Evolutionary conservation across 2,113 vertebrate species (phyloP).

Genomic region (Ardeotis arabs): DNA sequence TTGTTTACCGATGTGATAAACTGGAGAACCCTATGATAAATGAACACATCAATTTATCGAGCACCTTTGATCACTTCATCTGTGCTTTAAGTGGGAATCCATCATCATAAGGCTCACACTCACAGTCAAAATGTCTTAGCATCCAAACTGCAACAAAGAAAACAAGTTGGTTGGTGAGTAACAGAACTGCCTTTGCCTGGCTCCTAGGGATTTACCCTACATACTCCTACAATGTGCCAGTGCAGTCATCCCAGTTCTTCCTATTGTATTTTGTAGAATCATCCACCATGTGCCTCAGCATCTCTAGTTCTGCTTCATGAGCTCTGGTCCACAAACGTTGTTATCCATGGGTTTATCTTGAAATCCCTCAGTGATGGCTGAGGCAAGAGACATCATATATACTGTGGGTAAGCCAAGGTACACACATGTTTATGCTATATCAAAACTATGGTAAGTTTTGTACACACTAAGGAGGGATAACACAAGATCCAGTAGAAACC

Average conservation of each 20-base stretch:
- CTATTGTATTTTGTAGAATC: neutral
- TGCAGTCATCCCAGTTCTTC: neutral
- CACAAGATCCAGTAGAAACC: neutral
- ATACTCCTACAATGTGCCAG: neutral
- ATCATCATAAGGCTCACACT: neutral
- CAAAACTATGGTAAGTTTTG: neutral
- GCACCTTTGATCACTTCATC: constrained; percentile 6
- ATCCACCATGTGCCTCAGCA: neutral
- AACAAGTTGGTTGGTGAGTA: neutral
- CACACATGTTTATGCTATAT: neutral
- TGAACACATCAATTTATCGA: neutral
- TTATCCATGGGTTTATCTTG: neutral
- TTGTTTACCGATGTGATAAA: neutral
- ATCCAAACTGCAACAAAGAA: neutral
- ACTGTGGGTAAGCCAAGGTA: neutral
- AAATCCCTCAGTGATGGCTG: neutral
- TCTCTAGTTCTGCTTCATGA: neutral
- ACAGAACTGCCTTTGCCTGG: neutral
- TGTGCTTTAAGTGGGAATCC: neutral
- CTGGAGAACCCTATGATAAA: neutral
- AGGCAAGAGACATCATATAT: neutral
- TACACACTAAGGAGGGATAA: neutral
- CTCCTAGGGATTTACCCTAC: neutral
- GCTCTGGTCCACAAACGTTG: neutral
- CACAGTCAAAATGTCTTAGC: neutral